Conservation (phyloP, 2,113 vertebrate genomes). For the Colius striatus region DNA sequence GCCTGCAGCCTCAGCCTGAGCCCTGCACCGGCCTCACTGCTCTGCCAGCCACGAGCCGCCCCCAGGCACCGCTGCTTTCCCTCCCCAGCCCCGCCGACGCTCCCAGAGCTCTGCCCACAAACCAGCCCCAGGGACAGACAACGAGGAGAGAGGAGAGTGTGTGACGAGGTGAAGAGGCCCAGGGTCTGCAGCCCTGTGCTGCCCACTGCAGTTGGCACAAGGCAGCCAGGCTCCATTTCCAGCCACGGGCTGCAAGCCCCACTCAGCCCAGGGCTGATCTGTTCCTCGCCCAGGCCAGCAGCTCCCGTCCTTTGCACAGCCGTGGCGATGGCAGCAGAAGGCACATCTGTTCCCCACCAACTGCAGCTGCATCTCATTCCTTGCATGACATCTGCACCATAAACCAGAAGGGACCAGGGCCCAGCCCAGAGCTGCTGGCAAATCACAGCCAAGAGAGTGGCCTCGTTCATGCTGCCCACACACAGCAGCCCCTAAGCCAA, state of each 20-base stretch:
- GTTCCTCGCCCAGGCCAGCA: neutral
- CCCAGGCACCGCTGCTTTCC: too few species aligned
- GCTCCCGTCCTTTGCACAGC: neutral
- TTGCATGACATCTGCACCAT: neutral
- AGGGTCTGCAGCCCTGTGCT: neutral
- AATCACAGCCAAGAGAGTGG: neutral
- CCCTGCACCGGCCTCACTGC: too few species aligned
- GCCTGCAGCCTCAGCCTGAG: too few species aligned
- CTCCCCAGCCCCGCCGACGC: too few species aligned
- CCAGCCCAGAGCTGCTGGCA: neutral
- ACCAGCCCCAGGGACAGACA: too few species aligned
- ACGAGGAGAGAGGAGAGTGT: neutral
- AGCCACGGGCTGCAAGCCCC: neutral
- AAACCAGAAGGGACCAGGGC: neutral
- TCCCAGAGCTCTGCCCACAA: too few species aligned
- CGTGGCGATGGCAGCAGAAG: neutral
- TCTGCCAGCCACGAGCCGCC: too few species aligned
- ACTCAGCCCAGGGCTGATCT: rapidly evolving
- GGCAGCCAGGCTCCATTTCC: neutral
- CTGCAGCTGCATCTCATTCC: neutral
- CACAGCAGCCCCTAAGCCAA: neutral
- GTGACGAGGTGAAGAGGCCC: neutral
- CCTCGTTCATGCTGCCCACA: neutral
- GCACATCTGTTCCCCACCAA: rapidly evolving
- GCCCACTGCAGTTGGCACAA: neutral